Evolutionary conservation across 2,113 vertebrate species (phyloP).

Genomic region (Thamnaconus septentrionalis): DNA sequence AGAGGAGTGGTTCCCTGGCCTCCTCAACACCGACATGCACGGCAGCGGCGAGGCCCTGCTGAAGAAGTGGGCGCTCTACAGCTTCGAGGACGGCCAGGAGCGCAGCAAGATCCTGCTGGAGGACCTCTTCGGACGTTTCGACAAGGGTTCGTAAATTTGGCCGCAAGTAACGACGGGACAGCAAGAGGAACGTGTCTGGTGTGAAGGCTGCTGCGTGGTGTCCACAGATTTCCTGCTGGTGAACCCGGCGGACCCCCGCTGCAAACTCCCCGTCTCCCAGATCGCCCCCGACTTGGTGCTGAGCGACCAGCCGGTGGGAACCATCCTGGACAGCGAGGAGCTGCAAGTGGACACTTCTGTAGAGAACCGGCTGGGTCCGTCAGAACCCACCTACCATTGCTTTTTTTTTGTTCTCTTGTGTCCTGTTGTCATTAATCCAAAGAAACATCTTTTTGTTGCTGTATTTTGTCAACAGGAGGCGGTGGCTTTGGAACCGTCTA

Average conservation of each 20-base stretch:
- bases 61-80: conserved; percentile 94
- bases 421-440: background rate
- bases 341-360: conserved; percentile 83
- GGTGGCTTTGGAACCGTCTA: conserved; percentile 98
- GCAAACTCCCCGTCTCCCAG: conserved; percentile 86
- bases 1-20: conserved; percentile 96
- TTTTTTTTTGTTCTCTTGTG: background rate
- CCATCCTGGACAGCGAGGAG: conserved; percentile 85
- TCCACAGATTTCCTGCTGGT: conserved; percentile 84
- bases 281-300: conserved; percentile 91
- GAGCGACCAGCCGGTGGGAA: conserved; percentile 87
- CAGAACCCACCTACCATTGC: background rate
- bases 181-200: too few species aligned
- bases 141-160: conserved; percentile 76
- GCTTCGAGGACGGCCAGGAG: conserved; percentile 87
- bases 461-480: conserved; percentile 75
- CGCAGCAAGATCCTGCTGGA: conserved; percentile 87
- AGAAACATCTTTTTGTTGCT: background rate
- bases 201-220: too few species aligned
- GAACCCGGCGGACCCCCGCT: conserved; percentile 80
- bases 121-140: conserved; percentile 83
- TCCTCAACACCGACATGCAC: conserved; percentile 90
- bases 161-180: too few species aligned
- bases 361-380: conserved; percentile 86
- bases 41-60: conserved; percentile 90